Percentiles rank a stretch among this genome's conserved stretches.
Conservation (phyloP, 2,113 vertebrate species). For the Aix galericulata region DNA sequence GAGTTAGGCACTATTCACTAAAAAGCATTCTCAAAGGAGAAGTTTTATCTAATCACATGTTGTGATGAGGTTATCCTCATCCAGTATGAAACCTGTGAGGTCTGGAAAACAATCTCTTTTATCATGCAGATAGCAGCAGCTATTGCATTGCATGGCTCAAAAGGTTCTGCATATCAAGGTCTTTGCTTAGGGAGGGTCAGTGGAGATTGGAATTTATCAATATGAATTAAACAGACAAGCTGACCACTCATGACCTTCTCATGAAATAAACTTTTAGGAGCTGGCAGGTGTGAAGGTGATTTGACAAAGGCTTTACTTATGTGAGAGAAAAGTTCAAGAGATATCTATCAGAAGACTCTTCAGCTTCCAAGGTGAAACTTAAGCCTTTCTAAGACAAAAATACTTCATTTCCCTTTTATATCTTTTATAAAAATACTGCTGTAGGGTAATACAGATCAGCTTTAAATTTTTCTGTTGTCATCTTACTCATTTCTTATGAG, state of each 20-base stretch:
- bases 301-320: not conserved
- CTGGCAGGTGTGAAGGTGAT: not conserved
- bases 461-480: not conserved
- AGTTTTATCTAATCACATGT: not conserved
- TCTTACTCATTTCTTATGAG: not conserved
- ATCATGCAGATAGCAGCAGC: not conserved
- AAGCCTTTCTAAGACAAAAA: not conserved
- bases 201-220: not conserved
- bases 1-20: not conserved
- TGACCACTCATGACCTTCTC: not conserved
- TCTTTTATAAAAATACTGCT: not conserved
- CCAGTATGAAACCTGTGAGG: not conserved
- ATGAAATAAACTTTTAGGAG: not conserved
- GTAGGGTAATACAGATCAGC: not conserved
- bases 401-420: not conserved
- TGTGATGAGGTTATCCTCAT: not conserved
- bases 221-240: not conserved
- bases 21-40: not conserved
- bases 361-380: not conserved
- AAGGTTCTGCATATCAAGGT: constrained; percentile 3
- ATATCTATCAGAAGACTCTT: not conserved
- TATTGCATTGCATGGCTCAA: not conserved
- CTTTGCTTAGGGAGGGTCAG: not conserved
- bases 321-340: not conserved
- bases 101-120: not conserved